Conservation (phyloP, 2,113 vertebrate genomes). For the Balaeniceps rex region DNA sequence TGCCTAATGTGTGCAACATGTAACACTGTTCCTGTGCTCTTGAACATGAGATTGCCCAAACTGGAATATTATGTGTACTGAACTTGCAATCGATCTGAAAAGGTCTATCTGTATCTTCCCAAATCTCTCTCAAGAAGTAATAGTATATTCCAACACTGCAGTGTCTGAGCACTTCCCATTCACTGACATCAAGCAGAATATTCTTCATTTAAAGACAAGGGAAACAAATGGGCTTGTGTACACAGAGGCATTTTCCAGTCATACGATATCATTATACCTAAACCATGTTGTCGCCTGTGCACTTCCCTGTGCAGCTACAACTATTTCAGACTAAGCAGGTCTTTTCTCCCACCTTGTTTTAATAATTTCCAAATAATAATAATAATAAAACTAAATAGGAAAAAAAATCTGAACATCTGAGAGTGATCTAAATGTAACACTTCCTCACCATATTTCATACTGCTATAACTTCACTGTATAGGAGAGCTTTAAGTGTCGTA, state of each 20-base stretch:
- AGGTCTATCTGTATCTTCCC: background rate
- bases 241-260: background rate
- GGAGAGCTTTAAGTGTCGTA: background rate
- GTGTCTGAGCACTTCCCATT: background rate
- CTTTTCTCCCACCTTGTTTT: background rate
- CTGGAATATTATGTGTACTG: background rate
- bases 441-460: background rate
- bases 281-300: background rate
- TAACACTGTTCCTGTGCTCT: background rate
- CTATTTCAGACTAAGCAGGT: background rate
- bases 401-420: background rate
- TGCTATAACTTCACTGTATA: background rate
- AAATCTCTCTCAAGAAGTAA: background rate
- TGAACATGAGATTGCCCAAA: background rate
- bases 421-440: background rate
- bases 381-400: background rate
- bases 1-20: constrained; percentile 28
- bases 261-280: background rate
- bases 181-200: background rate
- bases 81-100: background rate
- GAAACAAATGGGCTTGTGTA: background rate
- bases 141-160: background rate
- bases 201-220: background rate
- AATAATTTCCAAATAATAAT: background rate
- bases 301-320: background rate